Evolutionary conservation across 2,888 invertebrate species (phyloP).

Genomic region (Cephus pygmeus): DNA sequence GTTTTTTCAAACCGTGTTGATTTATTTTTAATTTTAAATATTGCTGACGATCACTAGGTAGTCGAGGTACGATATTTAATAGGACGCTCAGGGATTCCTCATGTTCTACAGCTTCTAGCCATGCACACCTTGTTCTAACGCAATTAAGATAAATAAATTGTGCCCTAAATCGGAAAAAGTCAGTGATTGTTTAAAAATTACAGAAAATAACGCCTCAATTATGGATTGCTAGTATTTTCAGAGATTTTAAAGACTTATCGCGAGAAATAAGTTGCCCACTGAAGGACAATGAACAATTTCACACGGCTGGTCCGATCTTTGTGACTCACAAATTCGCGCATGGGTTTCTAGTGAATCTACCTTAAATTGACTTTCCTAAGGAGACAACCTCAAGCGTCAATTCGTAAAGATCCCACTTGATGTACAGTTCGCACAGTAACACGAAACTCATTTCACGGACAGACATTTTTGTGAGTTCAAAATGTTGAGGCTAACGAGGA

Average conservation of each 20-base stretch:
- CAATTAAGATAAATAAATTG: conserved; percentile 4
- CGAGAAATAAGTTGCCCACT: background rate
- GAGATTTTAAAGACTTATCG: background rate
- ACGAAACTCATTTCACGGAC: background rate
- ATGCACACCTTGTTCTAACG: background rate
- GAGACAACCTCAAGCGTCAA: background rate
- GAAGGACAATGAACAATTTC: background rate
- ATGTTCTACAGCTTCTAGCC: conserved; percentile 18
- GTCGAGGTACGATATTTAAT: background rate
- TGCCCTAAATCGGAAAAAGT: background rate
- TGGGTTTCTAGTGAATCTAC: background rate
- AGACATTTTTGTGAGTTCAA: background rate
- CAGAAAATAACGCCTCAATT: background rate
- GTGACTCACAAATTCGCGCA: background rate
- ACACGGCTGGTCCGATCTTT: background rate
- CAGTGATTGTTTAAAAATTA: background rate
- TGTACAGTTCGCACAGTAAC: background rate
- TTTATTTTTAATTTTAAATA: background rate
- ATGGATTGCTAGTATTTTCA: background rate
- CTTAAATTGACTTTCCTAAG: background rate
- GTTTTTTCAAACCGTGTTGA: background rate
- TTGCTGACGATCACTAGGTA: background rate
- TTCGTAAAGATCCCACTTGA: background rate
- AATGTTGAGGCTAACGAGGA: background rate
- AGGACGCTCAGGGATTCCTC: conserved; percentile 16